Conservation (phyloP, 2,797 vertebrate species). For the Pteronotus mesoamericanus region DNA sequence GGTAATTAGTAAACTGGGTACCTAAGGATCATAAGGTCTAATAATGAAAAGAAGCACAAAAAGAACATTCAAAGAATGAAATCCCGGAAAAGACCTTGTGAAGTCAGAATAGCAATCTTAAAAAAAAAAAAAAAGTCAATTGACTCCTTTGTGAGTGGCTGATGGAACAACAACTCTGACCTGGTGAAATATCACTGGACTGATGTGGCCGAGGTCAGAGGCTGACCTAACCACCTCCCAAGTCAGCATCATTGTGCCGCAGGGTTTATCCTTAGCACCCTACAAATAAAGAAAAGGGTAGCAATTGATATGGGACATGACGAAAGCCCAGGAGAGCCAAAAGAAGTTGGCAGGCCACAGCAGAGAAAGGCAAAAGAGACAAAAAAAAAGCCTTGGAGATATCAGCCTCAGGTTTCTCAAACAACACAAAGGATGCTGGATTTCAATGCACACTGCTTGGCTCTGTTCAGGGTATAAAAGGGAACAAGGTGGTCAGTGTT, state of each 20-base stretch:
- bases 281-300: slow-evolving; percentile 44
- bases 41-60: slow-evolving; percentile 36
- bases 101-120: slow-evolving; percentile 17
- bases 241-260: not conserved
- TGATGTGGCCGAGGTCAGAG: not conserved
- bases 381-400: slow-evolving; percentile 63
- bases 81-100: slow-evolving; percentile 30
- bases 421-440: slow-evolving; percentile 60
- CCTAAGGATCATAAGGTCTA: slow-evolving; percentile 69
- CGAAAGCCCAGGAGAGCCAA: slow-evolving; percentile 66
- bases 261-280: slow-evolving; percentile 26
- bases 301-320: not conserved
- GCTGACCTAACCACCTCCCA: slow-evolving; percentile 33
- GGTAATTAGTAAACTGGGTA: slow-evolving; percentile 72
- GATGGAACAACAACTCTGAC: not conserved
- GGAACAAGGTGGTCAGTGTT: slow-evolving; percentile 75
- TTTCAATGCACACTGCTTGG: slow-evolving; percentile 74
- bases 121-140: slow-evolving; percentile 21
- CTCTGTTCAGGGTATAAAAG: slow-evolving; percentile 67
- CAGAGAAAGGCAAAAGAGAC: slow-evolving; percentile 45
- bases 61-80: slow-evolving; percentile 8
- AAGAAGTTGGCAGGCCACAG: slow-evolving; percentile 57
- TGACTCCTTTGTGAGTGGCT: slow-evolving; percentile 27
- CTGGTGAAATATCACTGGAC: not conserved
- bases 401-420: slow-evolving; percentile 70